Evolutionary conservation across 1,140 invertebrate species (phyloP).

Genomic region (Aradophagus sp.): DNA sequence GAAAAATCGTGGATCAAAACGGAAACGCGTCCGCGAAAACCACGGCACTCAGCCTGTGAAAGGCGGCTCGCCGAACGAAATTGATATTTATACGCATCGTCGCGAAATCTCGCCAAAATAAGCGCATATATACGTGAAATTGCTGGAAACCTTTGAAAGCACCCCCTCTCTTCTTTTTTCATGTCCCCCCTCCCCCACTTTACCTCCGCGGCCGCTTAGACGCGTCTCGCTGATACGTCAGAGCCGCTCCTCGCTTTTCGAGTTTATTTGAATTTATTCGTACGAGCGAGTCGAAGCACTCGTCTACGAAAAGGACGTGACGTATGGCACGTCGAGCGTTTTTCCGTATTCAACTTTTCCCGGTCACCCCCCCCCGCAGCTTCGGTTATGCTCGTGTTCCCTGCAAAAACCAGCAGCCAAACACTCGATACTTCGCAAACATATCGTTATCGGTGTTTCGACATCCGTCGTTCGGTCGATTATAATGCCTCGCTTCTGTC

Average conservation of each 20-base stretch:
- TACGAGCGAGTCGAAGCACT: conserved; percentile 43
- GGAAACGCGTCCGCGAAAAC: conserved; percentile 14
- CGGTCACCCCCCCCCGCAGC: background rate
- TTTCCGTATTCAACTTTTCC: conserved; percentile 32
- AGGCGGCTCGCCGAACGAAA: conserved; percentile 41
- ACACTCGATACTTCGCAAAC: too few relatives aligned
- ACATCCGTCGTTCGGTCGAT: too few relatives aligned
- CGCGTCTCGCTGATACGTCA: conserved; percentile 38
- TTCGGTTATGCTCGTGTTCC: background rate
- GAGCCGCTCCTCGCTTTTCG: conserved; percentile 25
- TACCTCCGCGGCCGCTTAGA: conserved; percentile 8
- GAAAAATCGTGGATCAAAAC: too few relatives aligned
- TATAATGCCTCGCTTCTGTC: too few relatives aligned
- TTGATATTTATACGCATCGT: conserved; percentile 56
- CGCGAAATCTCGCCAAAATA: conserved; percentile 56
- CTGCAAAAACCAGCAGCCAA: too few relatives aligned
- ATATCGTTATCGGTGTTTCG: too few relatives aligned
- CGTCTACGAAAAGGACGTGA: conserved; percentile 39
- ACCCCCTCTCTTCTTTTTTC: background rate
- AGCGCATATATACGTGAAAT: conserved; percentile 51
- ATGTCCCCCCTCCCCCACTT: background rate
- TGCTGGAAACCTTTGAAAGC: conserved; percentile 21
- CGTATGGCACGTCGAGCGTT: conserved; percentile 20
- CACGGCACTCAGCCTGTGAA: too few relatives aligned
- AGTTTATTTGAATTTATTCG: conserved; percentile 55